These are phyloP conservation scores for Hofmannophila pseudospretella DNA, from an alignment of 2,888 invertebrate genomes.

Conservation along the genomic window DNA sequence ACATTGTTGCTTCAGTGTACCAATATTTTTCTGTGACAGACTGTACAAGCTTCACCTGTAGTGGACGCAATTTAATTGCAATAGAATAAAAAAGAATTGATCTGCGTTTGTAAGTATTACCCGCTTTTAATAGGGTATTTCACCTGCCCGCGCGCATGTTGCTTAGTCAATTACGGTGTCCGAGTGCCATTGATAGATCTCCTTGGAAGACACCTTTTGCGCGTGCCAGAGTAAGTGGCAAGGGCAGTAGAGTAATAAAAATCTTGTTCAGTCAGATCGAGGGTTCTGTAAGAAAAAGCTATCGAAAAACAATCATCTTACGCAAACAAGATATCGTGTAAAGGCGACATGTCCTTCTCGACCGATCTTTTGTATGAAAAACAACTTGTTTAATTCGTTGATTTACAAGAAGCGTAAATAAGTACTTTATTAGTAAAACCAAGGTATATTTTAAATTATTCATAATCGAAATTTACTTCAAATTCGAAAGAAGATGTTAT, in stretches of 20 bases:
- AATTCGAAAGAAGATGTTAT: too few species aligned
- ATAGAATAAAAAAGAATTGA: neutral
- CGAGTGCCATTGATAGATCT: conserved; percentile 52
- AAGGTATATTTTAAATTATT: too few species aligned
- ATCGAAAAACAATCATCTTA: too few species aligned
- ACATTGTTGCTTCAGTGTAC: too few species aligned
- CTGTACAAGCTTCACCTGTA: neutral
- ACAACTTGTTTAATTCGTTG: too few species aligned
- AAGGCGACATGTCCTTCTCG: too few species aligned
- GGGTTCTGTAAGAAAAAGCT: neutral
- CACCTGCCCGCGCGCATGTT: conserved; percentile 51
- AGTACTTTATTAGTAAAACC: too few species aligned
- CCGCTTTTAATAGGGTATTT: conserved; percentile 41
- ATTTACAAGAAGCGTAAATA: too few species aligned
- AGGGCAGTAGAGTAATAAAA: conserved; percentile 9
- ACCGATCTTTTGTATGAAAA: too few species aligned
- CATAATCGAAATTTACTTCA: too few species aligned
- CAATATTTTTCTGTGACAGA: too few species aligned
- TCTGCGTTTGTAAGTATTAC: neutral
- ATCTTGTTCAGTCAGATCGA: neutral
- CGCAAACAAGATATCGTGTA: too few species aligned
- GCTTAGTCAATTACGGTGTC: conserved; percentile 51
- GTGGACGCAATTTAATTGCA: neutral
- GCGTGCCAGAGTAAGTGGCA: conserved; percentile 37
- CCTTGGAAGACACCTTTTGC: conserved; percentile 48